Evolutionary conservation across 1,140 invertebrate species (phyloP).

Genomic region (Drosophila teissieri): DNA sequence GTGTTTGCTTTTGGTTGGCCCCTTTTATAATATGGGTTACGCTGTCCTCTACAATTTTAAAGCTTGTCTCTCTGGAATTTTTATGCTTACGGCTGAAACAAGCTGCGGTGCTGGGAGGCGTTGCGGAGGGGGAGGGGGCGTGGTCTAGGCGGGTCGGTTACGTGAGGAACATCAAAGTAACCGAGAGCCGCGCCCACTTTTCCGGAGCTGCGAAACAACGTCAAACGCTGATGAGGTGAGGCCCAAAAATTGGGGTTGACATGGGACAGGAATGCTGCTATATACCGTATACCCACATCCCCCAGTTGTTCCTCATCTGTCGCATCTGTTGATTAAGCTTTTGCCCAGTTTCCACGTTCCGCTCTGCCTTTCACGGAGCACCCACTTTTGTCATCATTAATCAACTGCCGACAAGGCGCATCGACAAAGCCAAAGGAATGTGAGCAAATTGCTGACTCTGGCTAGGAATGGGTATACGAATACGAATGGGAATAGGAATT

Average conservation of each 20-base stretch:
- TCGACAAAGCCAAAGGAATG: constrained; percentile 71
- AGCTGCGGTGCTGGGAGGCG: neutral
- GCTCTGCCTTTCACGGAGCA: constrained; percentile 29
- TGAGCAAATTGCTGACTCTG: constrained; percentile 54
- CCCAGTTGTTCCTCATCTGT: constrained; percentile 21
- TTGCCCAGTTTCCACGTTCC: constrained; percentile 28
- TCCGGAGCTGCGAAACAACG: constrained; percentile 56
- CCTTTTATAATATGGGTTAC: constrained; percentile 12
- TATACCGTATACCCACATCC: too few species aligned
- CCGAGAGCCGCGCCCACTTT: constrained; percentile 58
- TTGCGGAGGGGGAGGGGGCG: neutral
- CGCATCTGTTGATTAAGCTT: constrained; percentile 75
- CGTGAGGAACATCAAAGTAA: constrained; percentile 77
- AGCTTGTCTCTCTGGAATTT: constrained; percentile 34
- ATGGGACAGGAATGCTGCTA: constrained; percentile 18
- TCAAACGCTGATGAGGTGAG: constrained; percentile 56
- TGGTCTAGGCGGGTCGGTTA: constrained; percentile 31
- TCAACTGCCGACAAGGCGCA: constrained; percentile 70
- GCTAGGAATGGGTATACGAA: constrained; percentile 3
- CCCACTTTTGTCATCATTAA: constrained; percentile 78
- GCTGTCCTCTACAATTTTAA: constrained; percentile 22
- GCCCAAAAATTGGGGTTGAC: constrained; percentile 32
- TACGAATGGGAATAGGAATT: constrained; percentile 5
- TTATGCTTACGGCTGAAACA: constrained; percentile 49
- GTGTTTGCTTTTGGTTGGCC: neutral